Conservation (phyloP, 2,888 invertebrate species). For the Isoperla grammatica region DNA sequence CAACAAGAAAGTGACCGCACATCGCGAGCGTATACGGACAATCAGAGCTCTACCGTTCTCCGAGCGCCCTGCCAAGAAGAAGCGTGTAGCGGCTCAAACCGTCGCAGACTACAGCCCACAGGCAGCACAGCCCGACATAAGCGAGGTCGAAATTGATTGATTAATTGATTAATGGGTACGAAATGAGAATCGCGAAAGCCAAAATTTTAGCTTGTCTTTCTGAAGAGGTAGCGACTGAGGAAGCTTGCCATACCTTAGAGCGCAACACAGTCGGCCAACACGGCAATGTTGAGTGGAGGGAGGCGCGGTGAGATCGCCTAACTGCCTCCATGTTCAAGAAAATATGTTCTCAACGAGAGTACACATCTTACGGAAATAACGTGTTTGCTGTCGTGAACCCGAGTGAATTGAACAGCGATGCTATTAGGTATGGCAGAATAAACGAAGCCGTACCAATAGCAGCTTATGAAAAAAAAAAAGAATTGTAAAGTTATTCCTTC, state of each 20-base stretch:
- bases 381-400: neutral
- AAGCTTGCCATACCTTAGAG: neutral
- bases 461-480: neutral
- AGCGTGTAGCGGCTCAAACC: neutral
- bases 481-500: neutral
- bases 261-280: neutral
- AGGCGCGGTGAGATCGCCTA: neutral
- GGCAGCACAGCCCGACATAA: neutral
- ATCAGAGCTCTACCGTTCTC: neutral
- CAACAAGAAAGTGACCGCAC: neutral
- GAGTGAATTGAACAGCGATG: neutral
- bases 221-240: neutral
- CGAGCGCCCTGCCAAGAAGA: neutral
- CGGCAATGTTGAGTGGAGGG: neutral
- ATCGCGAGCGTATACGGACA: neutral
- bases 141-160: no score
- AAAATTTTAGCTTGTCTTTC: neutral
- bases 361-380: neutral
- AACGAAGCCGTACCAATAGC: neutral
- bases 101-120: neutral
- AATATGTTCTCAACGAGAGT: neutral
- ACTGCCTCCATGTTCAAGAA: neutral
- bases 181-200: neutral
- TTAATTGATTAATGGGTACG: no score
- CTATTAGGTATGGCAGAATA: neutral